These are phyloP conservation scores for Apantesis nais DNA, from an alignment of 2,888 invertebrate species.

Conservation along the genomic window DNA sequence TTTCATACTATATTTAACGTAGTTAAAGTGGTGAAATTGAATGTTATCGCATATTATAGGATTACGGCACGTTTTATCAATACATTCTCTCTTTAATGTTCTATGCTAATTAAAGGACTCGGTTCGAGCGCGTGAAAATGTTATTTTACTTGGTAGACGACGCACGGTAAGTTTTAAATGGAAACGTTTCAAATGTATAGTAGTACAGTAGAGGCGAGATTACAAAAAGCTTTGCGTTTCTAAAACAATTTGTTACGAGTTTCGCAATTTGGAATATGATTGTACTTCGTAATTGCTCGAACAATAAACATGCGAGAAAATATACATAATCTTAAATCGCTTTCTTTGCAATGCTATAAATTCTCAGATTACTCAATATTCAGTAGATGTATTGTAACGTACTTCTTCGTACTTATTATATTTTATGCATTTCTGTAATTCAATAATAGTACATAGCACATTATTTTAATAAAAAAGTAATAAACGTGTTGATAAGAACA, in stretches of 20 bases:
- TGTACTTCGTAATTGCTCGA: conserved; percentile 37
- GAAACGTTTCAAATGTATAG: conserved; percentile 10
- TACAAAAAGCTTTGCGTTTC: conserved; percentile 31
- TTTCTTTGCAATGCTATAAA: conserved; percentile 26
- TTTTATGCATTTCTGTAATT: neutral
- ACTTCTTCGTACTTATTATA: conserved; percentile 11
- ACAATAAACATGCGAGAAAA: conserved; percentile 40
- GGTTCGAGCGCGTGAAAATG: conserved; percentile 15
- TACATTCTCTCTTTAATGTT: neutral
- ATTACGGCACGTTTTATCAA: neutral
- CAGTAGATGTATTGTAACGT: conserved; percentile 24
- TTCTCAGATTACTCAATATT: conserved; percentile 26
- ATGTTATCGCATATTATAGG: neutral
- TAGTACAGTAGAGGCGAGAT: conserved; percentile 13
- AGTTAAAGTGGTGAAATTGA: too few species aligned
- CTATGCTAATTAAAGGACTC: conserved; percentile 1
- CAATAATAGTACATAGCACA: too few species aligned
- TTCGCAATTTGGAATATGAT: conserved; percentile 35
- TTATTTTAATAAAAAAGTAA: too few species aligned
- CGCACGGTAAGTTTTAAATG: conserved; percentile 4
- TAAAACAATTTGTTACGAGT: conserved; percentile 40
- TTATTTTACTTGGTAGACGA: neutral
- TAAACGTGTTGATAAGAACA: too few species aligned
- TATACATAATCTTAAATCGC: conserved; percentile 22
- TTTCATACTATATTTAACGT: too few species aligned